Conservation (phyloP, 2,888 invertebrate genomes). For the Lochmaea crataegi region DNA sequence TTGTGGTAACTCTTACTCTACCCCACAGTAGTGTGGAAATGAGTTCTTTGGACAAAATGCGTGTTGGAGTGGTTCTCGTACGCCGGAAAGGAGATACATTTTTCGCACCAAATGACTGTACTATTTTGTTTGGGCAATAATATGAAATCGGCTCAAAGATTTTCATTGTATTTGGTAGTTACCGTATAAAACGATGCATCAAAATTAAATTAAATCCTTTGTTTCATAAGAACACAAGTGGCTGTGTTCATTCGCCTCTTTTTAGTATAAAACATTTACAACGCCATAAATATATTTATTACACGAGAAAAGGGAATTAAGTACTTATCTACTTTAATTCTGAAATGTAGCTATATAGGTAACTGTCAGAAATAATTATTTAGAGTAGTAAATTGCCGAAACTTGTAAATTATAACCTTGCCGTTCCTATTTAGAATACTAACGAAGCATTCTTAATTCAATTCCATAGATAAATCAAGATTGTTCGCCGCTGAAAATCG, state of each 20-base stretch:
- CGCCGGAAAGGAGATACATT: too few species aligned
- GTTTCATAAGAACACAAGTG: background rate
- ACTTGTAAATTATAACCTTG: conserved; percentile 17
- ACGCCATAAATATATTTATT: conserved; percentile 8
- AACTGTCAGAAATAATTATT: conserved; percentile 19
- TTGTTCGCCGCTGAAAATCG: background rate
- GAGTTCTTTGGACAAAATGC: too few species aligned
- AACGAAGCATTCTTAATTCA: background rate
- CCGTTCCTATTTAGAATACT: background rate
- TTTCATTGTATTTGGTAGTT: background rate
- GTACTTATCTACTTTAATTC: conserved; percentile 9
- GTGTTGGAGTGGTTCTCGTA: too few species aligned
- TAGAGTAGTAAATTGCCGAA: conserved; percentile 6
- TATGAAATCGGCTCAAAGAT: background rate
- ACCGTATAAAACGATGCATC: background rate
- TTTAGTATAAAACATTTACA: conserved; percentile 8
- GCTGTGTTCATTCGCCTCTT: background rate
- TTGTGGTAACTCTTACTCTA: too few species aligned
- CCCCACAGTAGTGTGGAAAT: too few species aligned
- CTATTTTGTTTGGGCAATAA: background rate
- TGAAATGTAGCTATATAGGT: conserved; percentile 3
- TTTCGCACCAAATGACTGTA: too few species aligned
- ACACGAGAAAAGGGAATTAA: conserved; percentile 12
- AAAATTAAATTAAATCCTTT: background rate
- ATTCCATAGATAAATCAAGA: background rate